These are phyloP conservation scores for Sibirionetta formosa DNA, from an alignment of 2,797 vertebrate species.

Conservation along the genomic window DNA sequence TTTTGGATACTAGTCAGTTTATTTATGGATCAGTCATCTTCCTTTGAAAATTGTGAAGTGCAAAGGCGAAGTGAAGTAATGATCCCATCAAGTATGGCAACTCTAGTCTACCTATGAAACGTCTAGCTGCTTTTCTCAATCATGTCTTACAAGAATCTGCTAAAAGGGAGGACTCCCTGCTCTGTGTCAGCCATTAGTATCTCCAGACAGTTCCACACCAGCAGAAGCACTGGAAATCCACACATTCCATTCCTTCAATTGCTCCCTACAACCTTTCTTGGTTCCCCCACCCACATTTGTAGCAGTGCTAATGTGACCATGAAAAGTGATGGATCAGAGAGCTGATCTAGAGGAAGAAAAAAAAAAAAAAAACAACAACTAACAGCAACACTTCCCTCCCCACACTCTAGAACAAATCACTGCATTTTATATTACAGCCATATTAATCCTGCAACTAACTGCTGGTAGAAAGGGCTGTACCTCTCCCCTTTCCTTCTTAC, in stretches of 20 bases:
- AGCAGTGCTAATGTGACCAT: neutral
- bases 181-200: rapidly evolving
- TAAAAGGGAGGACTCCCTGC: rapidly evolving
- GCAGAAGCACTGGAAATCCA: neutral
- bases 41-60: constrained; percentile 3
- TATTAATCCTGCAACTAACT: neutral
- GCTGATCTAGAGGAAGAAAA: neutral
- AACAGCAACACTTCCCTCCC: neutral
- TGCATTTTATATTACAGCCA: neutral
- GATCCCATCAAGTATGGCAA: neutral
- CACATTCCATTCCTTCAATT: neutral
- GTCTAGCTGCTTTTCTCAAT: constrained; percentile 1
- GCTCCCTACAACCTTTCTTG: neutral
- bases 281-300: neutral
- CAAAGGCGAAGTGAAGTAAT: neutral
- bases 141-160: neutral
- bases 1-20: neutral
- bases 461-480: neutral
- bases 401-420: neutral
- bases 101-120: neutral
- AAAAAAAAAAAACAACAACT: neutral
- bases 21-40: constrained; percentile 1
- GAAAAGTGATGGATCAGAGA: neutral
- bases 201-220: neutral
- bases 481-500: neutral